Evolutionary conservation across 2,113 vertebrate genomes (phyloP), one percentile per base, ranked within the genome.

Genomic region (Micronycteris hirsuta): DNA sequence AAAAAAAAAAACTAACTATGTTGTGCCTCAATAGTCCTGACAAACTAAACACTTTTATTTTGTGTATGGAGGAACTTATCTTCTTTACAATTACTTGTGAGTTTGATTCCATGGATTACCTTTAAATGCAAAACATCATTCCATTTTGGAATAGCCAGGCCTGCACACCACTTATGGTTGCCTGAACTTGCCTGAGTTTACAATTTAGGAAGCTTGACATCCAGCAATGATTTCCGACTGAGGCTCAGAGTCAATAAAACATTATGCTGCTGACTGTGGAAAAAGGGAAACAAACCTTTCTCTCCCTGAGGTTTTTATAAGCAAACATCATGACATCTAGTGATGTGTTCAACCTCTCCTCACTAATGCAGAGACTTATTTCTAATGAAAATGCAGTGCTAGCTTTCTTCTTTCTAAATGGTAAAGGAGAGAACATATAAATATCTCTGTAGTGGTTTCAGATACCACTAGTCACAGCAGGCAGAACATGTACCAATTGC

Each of bases 71-170:
- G 22, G 28, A 77, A 7, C 1, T 76, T 70, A 49, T 71, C 87
- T 89, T 86, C 20, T 38, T 68, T 95, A 28, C 5, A 88, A 43
- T 31, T 43, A 33, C 49, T 95, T 74, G 47, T 5, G 38, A 73
- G 19, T 92, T 74, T 76, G 31, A 85, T 11, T 74, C 43, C 17
- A 17, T 0, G 4, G 16, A 4, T 80, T 58, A 71, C 12, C 38
- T 92, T 91, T 80, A 86, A 82, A 49, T 56, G 41, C 20, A 92
- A 92, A 90, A 94, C 77, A 28, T 3, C 38, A 78, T 47, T 89
- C 31, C 41, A 86, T 70, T 95, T 82, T 68, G 4, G 11, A 89
- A 93, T 1, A 83, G 31, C 49, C 83, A 45, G 3, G 0, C 47
- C 84, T 86, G 45, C 43, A 89, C 33, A 41, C 28, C 36, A 68